Evolutionary conservation across 2,888 invertebrate species (phyloP).

Genomic region (Adela reaumurella): DNA sequence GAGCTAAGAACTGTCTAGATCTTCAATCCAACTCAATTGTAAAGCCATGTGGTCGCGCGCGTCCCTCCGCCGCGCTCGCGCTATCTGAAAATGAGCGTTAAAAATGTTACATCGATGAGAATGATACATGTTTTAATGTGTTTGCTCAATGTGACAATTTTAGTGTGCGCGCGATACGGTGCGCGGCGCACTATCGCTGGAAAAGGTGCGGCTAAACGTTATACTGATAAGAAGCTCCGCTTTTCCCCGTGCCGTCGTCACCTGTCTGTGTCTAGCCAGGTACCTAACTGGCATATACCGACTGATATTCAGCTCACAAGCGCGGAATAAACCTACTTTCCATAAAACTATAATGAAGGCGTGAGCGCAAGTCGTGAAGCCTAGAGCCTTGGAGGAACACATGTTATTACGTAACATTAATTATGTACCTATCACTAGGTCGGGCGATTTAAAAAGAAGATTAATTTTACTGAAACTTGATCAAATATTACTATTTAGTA

Average conservation of each 20-base stretch:
- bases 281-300: background rate
- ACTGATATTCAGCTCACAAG: background rate
- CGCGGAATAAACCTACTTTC: no score
- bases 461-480: no score
- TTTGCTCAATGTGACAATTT: constrained; percentile 35
- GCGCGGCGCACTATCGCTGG: constrained; percentile 40
- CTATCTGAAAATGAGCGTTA: constrained; percentile 6
- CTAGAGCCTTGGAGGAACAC: background rate
- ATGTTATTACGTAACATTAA: background rate
- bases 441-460: no score
- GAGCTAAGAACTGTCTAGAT: constrained; percentile 49
- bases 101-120: constrained; percentile 1
- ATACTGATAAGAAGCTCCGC: constrained; percentile 44
- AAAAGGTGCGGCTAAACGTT: constrained; percentile 49
- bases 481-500: no score
- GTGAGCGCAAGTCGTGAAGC: no score
- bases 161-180: constrained; percentile 29
- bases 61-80: constrained; percentile 3
- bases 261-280: background rate
- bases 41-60: constrained; percentile 21
- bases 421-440: no score
- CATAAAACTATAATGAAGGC: no score
- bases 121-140: constrained; percentile 10
- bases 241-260: constrained; percentile 47
- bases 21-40: constrained; percentile 57